Base-by-base conservation (phyloP, 2,888 invertebrate genomes). In the Cylloceria caligata region DNA sequence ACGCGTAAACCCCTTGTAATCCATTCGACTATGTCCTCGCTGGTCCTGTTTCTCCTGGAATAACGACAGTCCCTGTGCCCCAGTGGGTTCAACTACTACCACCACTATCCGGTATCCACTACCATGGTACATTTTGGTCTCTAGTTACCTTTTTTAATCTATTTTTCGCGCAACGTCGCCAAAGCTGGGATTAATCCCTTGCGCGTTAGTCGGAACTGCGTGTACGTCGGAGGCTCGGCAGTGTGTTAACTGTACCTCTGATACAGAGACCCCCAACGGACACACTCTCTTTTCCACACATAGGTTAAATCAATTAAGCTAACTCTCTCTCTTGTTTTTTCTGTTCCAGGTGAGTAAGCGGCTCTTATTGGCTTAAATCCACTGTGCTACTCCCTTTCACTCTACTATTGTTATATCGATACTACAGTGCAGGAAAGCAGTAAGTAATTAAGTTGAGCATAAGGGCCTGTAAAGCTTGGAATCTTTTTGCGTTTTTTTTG, bases 301-400 rank as follows among this genome's bases (percentile, higher is more conserved):
- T 79, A 82, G 57, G 52, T 77, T 81, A 82, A 87, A 84, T 87
- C 79, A 83, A 86, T 85, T 86, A 85, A 86, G 34, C 45, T 55
- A 34, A 69, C 52, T 42, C 39, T 60, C 24, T 42, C 36, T 55
- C 34, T 62, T 73, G 83, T 84, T 86, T 84, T 88, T 88, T 60
- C 60, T 88, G 85, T 88, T 88, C 82, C 88, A 89, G 87, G 88
- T 89, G 84, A 90, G 89, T 88, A 87, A 87, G 82, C 86, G 76
- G 83, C 72, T 77, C 67, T 87, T 84, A 83, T 82, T 39, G 67
- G 71, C 69, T 78, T 67, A 65, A 76, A 71, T 72, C 52, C 72
- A 72, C 62, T 34, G 13, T 6, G 72, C 49, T 49, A 60, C 34
- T 34, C 5, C 34, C 60, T 34, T 60, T 60, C 60, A 34, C 47